These are phyloP conservation scores for Ophion ventricosus DNA, from an alignment of 2,888 invertebrate species.

Conservation along the genomic window DNA sequence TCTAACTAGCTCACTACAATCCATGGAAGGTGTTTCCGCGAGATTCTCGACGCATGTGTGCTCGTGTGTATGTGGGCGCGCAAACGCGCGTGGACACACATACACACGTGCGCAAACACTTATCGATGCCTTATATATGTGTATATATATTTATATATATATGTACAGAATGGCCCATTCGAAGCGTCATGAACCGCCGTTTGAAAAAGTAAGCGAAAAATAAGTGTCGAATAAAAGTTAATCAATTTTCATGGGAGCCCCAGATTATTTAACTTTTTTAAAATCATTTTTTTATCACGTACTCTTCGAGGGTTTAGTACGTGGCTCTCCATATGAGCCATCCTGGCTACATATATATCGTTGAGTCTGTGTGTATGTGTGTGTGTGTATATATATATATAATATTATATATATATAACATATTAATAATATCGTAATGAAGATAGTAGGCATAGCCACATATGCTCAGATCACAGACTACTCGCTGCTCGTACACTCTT, in stretches of 20 bases:
- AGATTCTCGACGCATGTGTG: constrained; percentile 52
- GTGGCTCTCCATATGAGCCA: not conserved
- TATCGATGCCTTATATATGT: constrained; percentile 48
- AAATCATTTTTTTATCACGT: not conserved
- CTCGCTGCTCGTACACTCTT: constrained; percentile 79
- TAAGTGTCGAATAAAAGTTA: not conserved
- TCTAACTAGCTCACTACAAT: constrained; percentile 80
- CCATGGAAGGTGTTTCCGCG: constrained; percentile 72
- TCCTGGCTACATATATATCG: not conserved
- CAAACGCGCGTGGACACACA: not conserved
- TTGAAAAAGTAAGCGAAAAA: not conserved
- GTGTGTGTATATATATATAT: constrained; percentile 9
- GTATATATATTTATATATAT: constrained; percentile 57
- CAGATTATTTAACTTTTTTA: too few species aligned
- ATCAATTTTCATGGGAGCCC: too few species aligned
- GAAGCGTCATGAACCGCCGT: not conserved
- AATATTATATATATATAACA: constrained; percentile 77
- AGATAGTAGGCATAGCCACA: constrained; percentile 83
- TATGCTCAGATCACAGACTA: constrained; percentile 83
- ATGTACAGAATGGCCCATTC: constrained; percentile 26
- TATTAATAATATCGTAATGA: constrained; percentile 80
- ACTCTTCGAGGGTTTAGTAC: not conserved
- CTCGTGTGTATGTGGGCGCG: not conserved
- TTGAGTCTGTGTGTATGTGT: not conserved
- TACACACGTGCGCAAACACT: constrained; percentile 13